Conservation (phyloP, 2,113 vertebrate genomes). For the Kobus ellipsiprymnus region DNA sequence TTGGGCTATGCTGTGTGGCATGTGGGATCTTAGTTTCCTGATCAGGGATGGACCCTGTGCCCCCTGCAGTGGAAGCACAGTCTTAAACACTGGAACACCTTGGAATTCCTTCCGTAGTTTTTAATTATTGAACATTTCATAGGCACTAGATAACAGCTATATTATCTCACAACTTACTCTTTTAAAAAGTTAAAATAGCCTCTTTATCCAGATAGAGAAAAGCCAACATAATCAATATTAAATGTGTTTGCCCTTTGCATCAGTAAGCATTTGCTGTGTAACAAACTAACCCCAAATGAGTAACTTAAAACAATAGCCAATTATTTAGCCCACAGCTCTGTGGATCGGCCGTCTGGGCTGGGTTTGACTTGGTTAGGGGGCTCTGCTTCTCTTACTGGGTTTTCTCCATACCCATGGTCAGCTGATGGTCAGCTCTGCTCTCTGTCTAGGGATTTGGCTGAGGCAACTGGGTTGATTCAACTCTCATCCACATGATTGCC, state of each 20-base stretch:
- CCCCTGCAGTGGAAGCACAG: neutral
- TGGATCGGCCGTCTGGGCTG: neutral
- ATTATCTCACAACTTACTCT: neutral
- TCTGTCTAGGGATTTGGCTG: neutral
- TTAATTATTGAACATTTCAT: slow-evolving; percentile 22
- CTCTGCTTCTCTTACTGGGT: neutral
- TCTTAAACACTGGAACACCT: neutral
- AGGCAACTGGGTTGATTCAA: neutral
- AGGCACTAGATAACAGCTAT: neutral
- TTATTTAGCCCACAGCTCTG: neutral
- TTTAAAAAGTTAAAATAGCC: neutral
- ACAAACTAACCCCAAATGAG: neutral
- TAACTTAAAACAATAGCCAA: neutral
- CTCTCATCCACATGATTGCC: neutral
- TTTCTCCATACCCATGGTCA: neutral
- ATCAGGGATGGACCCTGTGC: neutral
- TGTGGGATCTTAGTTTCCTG: neutral
- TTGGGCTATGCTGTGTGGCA: neutral
- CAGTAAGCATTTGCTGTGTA: neutral
- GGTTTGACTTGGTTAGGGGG: neutral
- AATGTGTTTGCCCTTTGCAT: neutral
- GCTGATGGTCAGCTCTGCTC: neutral
- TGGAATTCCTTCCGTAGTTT: neutral
- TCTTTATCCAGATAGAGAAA: neutral
- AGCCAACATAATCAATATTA: neutral